Base-by-base conservation (phyloP, 2,113 vertebrate genomes). In the Apistogramma diplotaenia region DNA sequence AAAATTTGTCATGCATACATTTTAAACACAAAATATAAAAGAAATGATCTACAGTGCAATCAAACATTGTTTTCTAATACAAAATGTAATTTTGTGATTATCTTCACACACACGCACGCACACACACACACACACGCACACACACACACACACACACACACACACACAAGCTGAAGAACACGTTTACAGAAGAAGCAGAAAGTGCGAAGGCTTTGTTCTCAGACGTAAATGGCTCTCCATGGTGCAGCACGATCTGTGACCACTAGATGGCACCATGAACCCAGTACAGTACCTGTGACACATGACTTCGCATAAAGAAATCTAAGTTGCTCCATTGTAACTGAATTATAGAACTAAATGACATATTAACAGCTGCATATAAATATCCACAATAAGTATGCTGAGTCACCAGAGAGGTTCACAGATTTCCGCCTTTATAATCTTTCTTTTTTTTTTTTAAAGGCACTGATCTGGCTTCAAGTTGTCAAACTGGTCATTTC, bases 261-360 rank as follows among this genome's bases (percentile, higher is more conserved):
- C 95, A 85, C 74, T 82, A 88, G 94, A 83, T 82, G 87, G 87
- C 82, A 86, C 77, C 54, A 91, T 49, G 33, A 12, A 62, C 27
- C 37, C 54, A 70, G 18, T 2, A 5, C 55, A 25, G 9, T 29
- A 0, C 55, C 3, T 29, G 49, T 72, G 76, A 49, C 31, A 11
- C 73, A 37, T 3, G 19, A 53, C 13, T 11, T 43, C 37, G 54
- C 4, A 2, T 43, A 29, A 31, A 43, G 43, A 35, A 57, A 82
- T 29, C 13, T 33, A 56, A 70, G 21, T 13, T 25, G 4, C 11
- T 11, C 8, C 67, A 53, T 51, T 6, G 18, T 11, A 21, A 25
- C 37, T 29, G 19, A 67, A 49, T 5, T 70, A 27, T 70, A 51
- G 40, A 27, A 46, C 43, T 49, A 67, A 67, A 19, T 3, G 40